Base-by-base conservation (phyloP, 2,797 vertebrate species). In the Poeciliopsis gracilis region DNA sequence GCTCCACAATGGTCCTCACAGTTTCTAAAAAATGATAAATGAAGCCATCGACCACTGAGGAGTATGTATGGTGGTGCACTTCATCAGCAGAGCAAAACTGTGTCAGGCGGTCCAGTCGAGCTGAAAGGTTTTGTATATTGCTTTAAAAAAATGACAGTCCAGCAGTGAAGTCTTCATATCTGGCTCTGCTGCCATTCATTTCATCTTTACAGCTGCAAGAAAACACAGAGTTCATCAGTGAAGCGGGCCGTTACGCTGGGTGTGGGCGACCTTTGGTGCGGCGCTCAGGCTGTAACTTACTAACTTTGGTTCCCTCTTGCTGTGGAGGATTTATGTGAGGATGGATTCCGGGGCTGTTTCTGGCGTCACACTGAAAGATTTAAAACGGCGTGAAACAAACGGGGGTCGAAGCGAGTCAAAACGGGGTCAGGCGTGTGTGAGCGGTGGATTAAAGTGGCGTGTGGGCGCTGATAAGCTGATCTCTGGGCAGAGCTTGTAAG, bases 21-120 rank as follows among this genome's bases (percentile, higher is more conserved):
- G 74, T 83, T 90, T 90, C 75, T 75, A 75, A 89, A 79, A n/a
- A 11, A 74, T 88, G 89, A 89, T 84, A 2, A 76, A 92, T 87
- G 88, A 89, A 85, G 75, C 86, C 83, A 69, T 85, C 77, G 28
- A 75, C 69, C 12, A 45, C 30, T 1, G 2, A 70, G 73, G 61
- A 75, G 72, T 23, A 82, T 47, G 75, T 1, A 69, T 69, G 77
- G 75, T 10, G 72, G 49, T 49, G 71, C 78, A 75, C 80, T 88
- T 77, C 76, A 91, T 91, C 86, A 90, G 55, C 77, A 43, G 23
- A 6, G 63, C 78, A 75, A 71, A 75, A 59, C 79, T 85, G 80
- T 73, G 75, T 73, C 41, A 47, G 75, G 73, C 71, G 59, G 47
- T 5, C n/a, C 46, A 67, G 57, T 84, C 30, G 36, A 49, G 80